Evolutionary conservation across 2,113 vertebrate species (phyloP).

Genomic region (Ceratotherium simum): DNA sequence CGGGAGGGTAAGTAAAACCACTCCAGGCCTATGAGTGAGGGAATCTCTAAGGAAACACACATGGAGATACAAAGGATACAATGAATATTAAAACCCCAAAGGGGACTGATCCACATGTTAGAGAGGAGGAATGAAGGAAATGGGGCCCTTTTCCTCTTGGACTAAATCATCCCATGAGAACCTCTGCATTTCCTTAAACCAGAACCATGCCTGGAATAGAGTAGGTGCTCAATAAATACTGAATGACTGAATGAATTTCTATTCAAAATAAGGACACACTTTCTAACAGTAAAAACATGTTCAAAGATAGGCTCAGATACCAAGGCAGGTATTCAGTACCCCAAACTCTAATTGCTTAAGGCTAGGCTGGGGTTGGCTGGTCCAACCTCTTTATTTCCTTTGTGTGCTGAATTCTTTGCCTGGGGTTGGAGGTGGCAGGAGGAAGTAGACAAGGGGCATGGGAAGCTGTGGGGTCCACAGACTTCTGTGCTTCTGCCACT

Average conservation of each 20-base stretch:
- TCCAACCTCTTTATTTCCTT: neutral
- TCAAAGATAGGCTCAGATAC: neutral
- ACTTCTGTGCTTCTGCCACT: neutral
- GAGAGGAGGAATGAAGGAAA: neutral
- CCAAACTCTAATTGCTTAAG: neutral
- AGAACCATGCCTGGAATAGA: neutral
- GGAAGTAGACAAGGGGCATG: neutral
- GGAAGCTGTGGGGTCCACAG: neutral
- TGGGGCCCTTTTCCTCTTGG: neutral
- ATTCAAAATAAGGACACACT: neutral
- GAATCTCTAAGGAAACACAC: neutral
- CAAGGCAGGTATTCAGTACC: neutral
- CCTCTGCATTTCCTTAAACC: neutral
- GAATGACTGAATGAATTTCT: neutral
- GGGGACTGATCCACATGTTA: fast-evolving
- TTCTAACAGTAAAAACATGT: neutral
- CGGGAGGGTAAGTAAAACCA: neutral
- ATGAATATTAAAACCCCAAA: neutral
- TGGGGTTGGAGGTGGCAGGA: neutral
- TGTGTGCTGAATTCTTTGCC: neutral
- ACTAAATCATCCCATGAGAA: neutral
- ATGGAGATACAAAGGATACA: neutral
- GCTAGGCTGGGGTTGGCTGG: neutral
- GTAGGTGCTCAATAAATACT: neutral
- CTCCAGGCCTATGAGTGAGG: neutral